A percentile compares a stretch with the other conserved stretches of the same genome.
Conservation (phyloP, 2,113 vertebrate genomes). For the Equus przewalskii region DNA sequence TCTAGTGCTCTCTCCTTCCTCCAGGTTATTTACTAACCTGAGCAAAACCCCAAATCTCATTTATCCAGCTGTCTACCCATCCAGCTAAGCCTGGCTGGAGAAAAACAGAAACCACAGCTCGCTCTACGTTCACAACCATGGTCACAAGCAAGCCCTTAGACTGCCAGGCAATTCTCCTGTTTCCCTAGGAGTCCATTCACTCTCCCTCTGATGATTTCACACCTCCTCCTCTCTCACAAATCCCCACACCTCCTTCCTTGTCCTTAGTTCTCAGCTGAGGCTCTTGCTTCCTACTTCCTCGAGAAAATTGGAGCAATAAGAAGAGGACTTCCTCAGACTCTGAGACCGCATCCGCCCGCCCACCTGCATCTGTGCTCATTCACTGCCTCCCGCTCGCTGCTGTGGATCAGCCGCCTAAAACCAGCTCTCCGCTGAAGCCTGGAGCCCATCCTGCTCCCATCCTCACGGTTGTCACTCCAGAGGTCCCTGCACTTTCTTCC, state of each 20-base stretch:
- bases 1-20: not conserved
- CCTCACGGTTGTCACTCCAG: not conserved
- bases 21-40: not conserved
- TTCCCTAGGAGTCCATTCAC: not conserved
- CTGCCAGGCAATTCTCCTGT: not conserved
- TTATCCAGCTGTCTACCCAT: not conserved
- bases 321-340: conserved; percentile 40
- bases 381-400: fast-evolving
- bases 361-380: not conserved
- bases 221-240: not conserved
- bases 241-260: conserved; percentile 45
- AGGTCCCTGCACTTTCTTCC: not conserved
- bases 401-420: not conserved
- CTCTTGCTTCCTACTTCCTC: conserved; percentile 48
- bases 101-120: not conserved
- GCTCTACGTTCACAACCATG: fast-evolving
- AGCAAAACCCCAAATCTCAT: not conserved
- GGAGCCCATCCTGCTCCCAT: fast-evolving
- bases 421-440: not conserved
- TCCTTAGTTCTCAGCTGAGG: not conserved
- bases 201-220: not conserved
- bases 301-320: conserved; percentile 54
- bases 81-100: not conserved
- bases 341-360: not conserved
- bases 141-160: fast-evolving